Base-by-base conservation (phyloP, 1,140 invertebrate species). In the Octopus bimaculoides region DNA sequence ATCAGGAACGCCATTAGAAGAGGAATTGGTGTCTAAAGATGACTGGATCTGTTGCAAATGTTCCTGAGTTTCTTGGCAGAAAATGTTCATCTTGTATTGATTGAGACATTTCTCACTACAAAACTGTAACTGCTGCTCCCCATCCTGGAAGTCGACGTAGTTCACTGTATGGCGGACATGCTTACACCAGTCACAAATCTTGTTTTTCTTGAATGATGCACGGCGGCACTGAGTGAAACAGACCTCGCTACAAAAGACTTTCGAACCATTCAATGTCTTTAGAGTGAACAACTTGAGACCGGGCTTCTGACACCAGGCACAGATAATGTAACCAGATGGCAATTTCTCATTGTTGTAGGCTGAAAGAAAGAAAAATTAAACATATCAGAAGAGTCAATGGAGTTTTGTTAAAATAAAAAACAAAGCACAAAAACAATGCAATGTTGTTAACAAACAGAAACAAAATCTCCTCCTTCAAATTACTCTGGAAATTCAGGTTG, bases 11-110 rank as follows among this genome's bases (percentile, higher is more conserved):
- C 79, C 81, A 56, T 74, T 81, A 14, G 79, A 71, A 5, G 80
- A 81, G 0, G 75, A 75, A 66, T 83, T 86, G 4, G 84, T 91
- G 89, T 7, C 90, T 86, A 90, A 89, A 77, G 89, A 91, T 52
- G 91, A 90, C 66, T 85, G 80, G 73, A 91, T 85, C 73, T 90
- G 92, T 87, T 96, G 94, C 69, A 96, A 92, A 88, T 96, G 95
- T 4, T 95, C 95, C 89, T 96, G 94, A 5, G 96, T 96, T 89
- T 97, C 96, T 53, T 94, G 93, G 90, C 96, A 97, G 89, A 97
- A 97, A 82, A 97, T 96, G 87, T 96, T 95, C 95, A 97, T 97
- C 91, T 97, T 97, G 91, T 97, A 97, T 89, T 97, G 96, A 88
- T 97, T 97, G 74, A 97, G 91, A 87, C 96, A 97, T 91, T 97